phyloP scores from a whole-genome alignment of 2,113 vertebrate species.

The Lycaon pictus region DNA sequence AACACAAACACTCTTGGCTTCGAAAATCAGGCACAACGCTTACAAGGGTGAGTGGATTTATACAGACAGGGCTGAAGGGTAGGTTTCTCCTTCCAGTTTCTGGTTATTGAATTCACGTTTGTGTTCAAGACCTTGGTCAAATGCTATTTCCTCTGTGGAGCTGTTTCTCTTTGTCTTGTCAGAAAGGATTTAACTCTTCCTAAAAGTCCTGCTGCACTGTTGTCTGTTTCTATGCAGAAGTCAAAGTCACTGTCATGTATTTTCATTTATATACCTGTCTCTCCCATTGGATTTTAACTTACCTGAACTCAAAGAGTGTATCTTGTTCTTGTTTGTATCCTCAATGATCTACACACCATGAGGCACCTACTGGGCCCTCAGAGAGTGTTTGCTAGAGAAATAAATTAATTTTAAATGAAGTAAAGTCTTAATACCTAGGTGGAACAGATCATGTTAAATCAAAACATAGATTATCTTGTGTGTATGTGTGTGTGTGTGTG shows the following conservation, averaged over 20 bases:
- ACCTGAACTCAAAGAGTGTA: neutral
- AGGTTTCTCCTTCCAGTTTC: neutral
- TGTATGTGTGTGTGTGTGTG: too few relatives aligned
- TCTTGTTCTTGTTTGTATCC: neutral
- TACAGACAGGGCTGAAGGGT: neutral
- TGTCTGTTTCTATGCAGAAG: neutral
- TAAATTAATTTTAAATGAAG: neutral
- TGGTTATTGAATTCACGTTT: neutral
- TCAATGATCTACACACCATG: fast-evolving
- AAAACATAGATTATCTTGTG: neutral
- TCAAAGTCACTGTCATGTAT: too few relatives aligned
- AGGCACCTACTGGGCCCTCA: too few relatives aligned
- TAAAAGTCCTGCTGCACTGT: neutral
- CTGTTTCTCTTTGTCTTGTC: neutral
- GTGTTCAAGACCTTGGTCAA: neutral
- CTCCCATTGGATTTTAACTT: neutral
- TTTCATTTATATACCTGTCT: neutral
- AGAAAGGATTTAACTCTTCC: neutral
- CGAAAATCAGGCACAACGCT: neutral
- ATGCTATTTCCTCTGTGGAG: neutral
- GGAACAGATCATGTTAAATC: neutral
- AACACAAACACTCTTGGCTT: neutral
- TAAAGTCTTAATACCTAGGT: neutral
- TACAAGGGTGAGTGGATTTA: neutral
- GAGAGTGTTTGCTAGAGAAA: neutral